These are phyloP conservation scores for Drosophila grimshawi DNA, from an alignment of 1,140 invertebrate species.

Conservation along the genomic window DNA sequence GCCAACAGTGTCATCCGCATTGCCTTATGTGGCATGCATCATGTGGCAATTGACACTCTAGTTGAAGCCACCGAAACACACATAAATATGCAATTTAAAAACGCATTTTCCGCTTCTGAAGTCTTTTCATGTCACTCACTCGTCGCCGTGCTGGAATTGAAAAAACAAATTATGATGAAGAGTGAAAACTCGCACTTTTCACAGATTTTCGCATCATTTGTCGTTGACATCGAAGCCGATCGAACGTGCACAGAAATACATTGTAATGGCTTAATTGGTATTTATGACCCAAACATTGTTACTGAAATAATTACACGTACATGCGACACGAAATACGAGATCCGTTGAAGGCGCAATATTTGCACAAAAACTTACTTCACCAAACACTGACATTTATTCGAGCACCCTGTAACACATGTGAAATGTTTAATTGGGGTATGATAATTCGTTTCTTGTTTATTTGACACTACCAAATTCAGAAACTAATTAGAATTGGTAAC, in stretches of 20 bases:
- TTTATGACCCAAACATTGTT: slow-evolving; percentile 53
- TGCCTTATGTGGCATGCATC: slow-evolving; percentile 58
- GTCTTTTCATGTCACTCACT: slow-evolving; percentile 43
- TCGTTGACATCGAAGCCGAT: slow-evolving; percentile 42
- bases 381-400: neutral
- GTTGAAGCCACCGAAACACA: neutral
- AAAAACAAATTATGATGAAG: slow-evolving; percentile 44
- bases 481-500: no score
- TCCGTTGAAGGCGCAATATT: slow-evolving; percentile 11
- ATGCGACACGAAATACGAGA: slow-evolving; percentile 27
- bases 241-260: slow-evolving; percentile 58
- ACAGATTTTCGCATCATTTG: slow-evolving; percentile 42
- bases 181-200: slow-evolving; percentile 44
- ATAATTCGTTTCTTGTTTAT: no score
- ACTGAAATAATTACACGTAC: slow-evolving; percentile 42
- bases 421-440: no score
- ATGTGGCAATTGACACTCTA: neutral
- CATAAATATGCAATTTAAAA: slow-evolving; percentile 23
- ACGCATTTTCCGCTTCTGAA: slow-evolving; percentile 55
- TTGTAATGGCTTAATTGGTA: slow-evolving; percentile 79
- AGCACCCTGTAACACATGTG: neutral
- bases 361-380: slow-evolving; percentile 13
- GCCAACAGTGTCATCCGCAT: slow-evolving; percentile 18
- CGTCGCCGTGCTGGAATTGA: neutral
- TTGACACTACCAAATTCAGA: no score